Base-by-base conservation (phyloP, 2,888 invertebrate genomes). In the Barypeithes pellucidus region DNA sequence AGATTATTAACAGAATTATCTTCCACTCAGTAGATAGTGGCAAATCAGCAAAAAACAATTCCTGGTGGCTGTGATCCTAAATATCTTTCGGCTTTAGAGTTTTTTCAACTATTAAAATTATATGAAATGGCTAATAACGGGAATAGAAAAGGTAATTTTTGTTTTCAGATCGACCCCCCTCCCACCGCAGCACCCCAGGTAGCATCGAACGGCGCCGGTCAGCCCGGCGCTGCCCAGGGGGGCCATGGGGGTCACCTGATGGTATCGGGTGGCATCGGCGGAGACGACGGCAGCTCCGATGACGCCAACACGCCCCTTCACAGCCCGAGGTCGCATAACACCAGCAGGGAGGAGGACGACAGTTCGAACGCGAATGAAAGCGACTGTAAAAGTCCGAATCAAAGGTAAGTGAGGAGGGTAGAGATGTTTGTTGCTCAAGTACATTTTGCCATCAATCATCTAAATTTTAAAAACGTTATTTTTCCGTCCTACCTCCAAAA, bases 301-400 rank as follows among this genome's bases (percentile, higher is more conserved):
- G 86, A 86, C 67, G 85, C 84, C 65, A 84, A 83, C 73, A 86
- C 86, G 57, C 85, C 86, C 4, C 77, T 85, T 52, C 85, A 85
- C 54, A 85, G 85, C 14, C 86, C 91, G 70, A 91, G 91, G 20
- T 92, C 92, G 65, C 89, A 91, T 76, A 85, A 86, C 77, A 86
- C 85, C 67, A 85, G 84, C 69, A 79, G 85, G 18, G 93, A 93
- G 75, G 91, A 93, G 78, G 93, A 93, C 78, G 91, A 91, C 83
- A 91, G 91, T 78, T 91, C 91, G 82, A 91, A 90, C 82, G 91
- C 91, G 79, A 91, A 89, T 79, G 91, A 92, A 82, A 90, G 90
- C 61, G 91, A 92, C 79, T 90, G 90, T 87, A 92, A 92, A 82
- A 92, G 92, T 82, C 91, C 92, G 54, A 91, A 90, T 80, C 91